Conservation (phyloP, 2,888 invertebrate species). For the Trachelus tabidus region DNA sequence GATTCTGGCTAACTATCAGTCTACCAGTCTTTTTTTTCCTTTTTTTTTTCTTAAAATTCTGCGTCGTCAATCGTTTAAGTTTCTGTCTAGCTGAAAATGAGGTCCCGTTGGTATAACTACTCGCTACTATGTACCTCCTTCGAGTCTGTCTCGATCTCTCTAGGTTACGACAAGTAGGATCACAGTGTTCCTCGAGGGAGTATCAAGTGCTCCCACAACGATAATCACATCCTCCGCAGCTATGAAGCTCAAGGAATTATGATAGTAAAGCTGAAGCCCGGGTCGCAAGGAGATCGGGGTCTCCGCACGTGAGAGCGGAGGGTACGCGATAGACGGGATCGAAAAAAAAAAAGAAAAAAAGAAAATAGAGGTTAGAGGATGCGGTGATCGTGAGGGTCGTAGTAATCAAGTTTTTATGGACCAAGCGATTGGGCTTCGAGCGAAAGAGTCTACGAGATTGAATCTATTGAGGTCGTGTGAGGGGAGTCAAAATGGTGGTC, state of each 20-base stretch:
- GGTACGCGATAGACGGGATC: slow-evolving; percentile 25
- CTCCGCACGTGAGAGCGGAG: slow-evolving; percentile 23
- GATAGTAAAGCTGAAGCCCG: too few relatives aligned
- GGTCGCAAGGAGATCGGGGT: slow-evolving; percentile 9
- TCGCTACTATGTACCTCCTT: neutral
- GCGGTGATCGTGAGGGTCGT: slow-evolving; percentile 8
- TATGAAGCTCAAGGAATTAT: too few relatives aligned
- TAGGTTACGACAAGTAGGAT: slow-evolving; percentile 46
- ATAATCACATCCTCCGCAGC: too few relatives aligned
- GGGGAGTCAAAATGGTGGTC: slow-evolving; percentile 63
- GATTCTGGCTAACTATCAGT: too few relatives aligned
- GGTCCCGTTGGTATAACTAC: slow-evolving; percentile 50
- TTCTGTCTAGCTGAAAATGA: slow-evolving; percentile 33
- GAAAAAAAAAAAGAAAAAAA: neutral
- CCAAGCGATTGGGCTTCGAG: too few relatives aligned
- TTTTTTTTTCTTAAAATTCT: too few relatives aligned
- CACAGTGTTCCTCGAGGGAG: slow-evolving; percentile 62
- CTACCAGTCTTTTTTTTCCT: too few relatives aligned
- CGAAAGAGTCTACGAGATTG: too few relatives aligned
- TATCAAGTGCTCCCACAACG: slow-evolving; percentile 36
- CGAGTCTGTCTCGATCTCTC: slow-evolving; percentile 9
- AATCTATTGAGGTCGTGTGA: slow-evolving; percentile 58
- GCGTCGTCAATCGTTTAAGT: too few relatives aligned
- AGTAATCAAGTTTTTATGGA: too few relatives aligned
- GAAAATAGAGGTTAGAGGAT: neutral